Conservation (phyloP, 2,888 invertebrate species). For the Pandemis corylana region DNA sequence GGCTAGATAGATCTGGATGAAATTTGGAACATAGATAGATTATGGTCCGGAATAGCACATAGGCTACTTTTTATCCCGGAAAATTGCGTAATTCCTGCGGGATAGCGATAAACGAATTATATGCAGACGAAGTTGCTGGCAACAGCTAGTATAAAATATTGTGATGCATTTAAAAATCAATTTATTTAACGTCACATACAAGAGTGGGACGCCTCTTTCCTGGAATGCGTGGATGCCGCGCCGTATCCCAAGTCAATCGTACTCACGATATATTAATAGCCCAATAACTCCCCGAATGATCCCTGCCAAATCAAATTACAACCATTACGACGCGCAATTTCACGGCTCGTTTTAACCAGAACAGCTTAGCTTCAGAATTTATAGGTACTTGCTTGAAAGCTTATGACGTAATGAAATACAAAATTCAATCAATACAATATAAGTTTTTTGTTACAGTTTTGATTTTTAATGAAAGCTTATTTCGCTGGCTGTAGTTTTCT, state of each 20-base stretch:
- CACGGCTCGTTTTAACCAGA: constrained; percentile 39
- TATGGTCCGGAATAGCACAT: too few species aligned
- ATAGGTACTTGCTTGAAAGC: background rate
- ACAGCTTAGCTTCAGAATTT: constrained; percentile 1
- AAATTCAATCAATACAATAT: too few species aligned
- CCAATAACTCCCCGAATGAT: constrained; percentile 27
- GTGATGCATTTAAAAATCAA: background rate
- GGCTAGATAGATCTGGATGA: too few species aligned
- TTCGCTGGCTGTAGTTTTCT: too few species aligned
- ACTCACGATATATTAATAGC: constrained; percentile 24
- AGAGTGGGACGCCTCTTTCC: background rate
- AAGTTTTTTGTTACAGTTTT: too few species aligned
- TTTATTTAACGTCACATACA: background rate
- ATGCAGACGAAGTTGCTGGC: too few species aligned
- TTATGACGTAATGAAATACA: background rate
- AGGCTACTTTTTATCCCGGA: too few species aligned
- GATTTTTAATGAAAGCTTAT: too few species aligned
- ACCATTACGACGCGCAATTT: constrained; percentile 45
- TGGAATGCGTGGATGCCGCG: background rate
- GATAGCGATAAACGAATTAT: too few species aligned
- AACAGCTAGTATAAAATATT: background rate
- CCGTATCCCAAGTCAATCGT: constrained; percentile 16
- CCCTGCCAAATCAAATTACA: constrained; percentile 29
- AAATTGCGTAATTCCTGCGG: too few species aligned
- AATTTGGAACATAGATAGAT: too few species aligned